Evolutionary conservation across 2,113 vertebrate species (phyloP), one percentile per base, ranked within the genome.

Genomic region (Tylochromis polylepis): DNA sequence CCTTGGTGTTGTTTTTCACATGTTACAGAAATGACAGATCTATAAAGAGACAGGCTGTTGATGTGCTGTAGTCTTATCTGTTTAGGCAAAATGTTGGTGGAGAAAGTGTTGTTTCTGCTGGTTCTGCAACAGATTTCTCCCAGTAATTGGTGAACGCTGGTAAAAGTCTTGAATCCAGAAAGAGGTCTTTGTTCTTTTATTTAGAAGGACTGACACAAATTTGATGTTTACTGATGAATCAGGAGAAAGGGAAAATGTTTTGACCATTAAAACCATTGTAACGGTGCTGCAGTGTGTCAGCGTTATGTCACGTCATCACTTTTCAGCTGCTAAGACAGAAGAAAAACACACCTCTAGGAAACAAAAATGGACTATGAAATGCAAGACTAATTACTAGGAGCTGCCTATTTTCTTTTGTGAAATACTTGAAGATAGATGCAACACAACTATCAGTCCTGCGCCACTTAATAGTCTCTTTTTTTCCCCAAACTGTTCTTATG

Each of bases 91-190:
- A 85, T 87, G 78, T 58, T 80, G 34, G 31, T 29, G 43, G 34
- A 67, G 38, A 31, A 79, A 59, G 60, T 67, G 67, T 77, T 51
- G 20, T 79, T 80, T 87, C 34, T 90, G 85, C 72, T 85, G 79
- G 15, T 65, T 79, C 67, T 90, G 84, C 65, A 88, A 82, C 84
- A 81, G 84, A 78, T 70, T 85, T 79, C 43, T 78, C 55, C 49
- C 57, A n/a, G 46, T 92, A 92, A 93, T 88, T 93, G 92, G 87
- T 79, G 80, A 90, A 84, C 9, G 41, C 34, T 58, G 83, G 85
- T 85, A n/a, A 86, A 81, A 78, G 70, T 58, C 67, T 29, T 59
- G 55, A 57, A 75, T 85, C 81, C 49, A 51, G 24, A 46, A 24
- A 55, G 12, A 85, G 55, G 31, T 49, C 87, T 87, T 85, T 83